phyloP scores from a whole-genome alignment of 1,140 invertebrate species.

The Dendroctonus ponderosae region DNA sequence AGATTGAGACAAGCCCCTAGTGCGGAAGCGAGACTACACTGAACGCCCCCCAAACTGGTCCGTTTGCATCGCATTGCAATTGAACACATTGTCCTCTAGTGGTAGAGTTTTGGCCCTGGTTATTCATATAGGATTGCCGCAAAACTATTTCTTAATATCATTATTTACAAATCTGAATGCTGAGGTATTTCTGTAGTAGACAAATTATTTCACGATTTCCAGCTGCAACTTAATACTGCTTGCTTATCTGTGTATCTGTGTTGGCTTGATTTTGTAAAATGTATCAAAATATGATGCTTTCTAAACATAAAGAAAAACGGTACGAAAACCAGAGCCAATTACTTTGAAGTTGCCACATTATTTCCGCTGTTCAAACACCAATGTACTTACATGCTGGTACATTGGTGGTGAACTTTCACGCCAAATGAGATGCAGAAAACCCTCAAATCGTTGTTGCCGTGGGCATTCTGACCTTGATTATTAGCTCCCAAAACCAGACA shows the following conservation, averaged over 20 bases:
- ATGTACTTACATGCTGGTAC: too few species aligned
- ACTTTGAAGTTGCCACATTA: slow-evolving; percentile 36
- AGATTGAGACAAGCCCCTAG: too few species aligned
- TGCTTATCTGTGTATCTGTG: slow-evolving; percentile 7
- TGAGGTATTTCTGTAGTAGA: slow-evolving; percentile 34
- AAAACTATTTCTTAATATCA: slow-evolving; percentile 14
- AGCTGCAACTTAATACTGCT: slow-evolving; percentile 37
- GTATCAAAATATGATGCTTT: slow-evolving; percentile 11
- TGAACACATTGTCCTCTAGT: slow-evolving; percentile 48
- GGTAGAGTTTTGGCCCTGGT: slow-evolving; percentile 46
- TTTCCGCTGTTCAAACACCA: too few species aligned
- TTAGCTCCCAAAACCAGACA: neutral
- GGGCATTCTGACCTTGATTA: neutral
- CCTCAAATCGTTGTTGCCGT: neutral
- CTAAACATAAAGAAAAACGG: slow-evolving; percentile 16
- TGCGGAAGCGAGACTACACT: neutral
- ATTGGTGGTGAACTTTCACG: slow-evolving; percentile 3
- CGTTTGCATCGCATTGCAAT: slow-evolving; percentile 23
- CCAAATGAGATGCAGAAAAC: neutral
- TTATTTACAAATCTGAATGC: slow-evolving; percentile 17
- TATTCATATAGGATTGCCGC: slow-evolving; percentile 27
- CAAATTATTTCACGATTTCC: slow-evolving; percentile 20
- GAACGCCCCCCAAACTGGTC: slow-evolving; percentile 17
- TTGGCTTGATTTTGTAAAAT: slow-evolving; percentile 24
- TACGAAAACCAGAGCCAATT: slow-evolving; percentile 44